Base-by-base conservation (phyloP, 2,113 vertebrate genomes). In the Albula goreensis region DNA sequence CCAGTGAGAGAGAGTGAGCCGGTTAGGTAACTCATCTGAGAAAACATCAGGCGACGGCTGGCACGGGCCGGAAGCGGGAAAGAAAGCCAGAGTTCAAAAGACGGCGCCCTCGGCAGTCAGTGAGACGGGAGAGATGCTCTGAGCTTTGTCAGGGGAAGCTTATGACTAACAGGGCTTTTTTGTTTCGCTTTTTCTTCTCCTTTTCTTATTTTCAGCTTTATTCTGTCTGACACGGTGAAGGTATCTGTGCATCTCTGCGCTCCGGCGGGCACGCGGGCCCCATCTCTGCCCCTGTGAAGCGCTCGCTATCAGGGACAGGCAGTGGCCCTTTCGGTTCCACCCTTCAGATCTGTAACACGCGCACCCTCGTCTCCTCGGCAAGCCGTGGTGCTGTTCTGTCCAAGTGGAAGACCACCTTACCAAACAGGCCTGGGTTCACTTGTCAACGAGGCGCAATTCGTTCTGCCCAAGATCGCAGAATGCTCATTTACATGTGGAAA, bases 291-390 rank as follows among this genome's bases (percentile, higher is more conserved):
- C 70, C 70, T 5, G n/a, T n/a, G 3, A 10, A 31, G 1, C 2
- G 70, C 70, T 74, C n/a, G 70, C 70, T 74, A 74, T 74, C 70
- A 74, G n/a, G 70, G 70, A 74, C n/a, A 31, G 70, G n/a, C 70
- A 31, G 70, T n/a, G 7, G 70, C 22, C 22, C 4, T 31, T 74
- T 74, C 22, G 22, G 70, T 10, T 74, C 70, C 70, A 5, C 70
- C 70, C 70, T 74, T 74, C 70, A 74, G 70, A n/a, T 31, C 5
- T 1, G 70, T 31, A 31, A n/a, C 5, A 17, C 63, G 63, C 19
- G 17, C 57, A 12, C 63, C 19, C 19, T 22, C n/a, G 60, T 1
- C 63, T n/a, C 10, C 8, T 9, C 70, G 5, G 5, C 2, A 0
- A 5, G 70, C 70, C 9, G 7, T n/a, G n/a, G 70, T 13, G 70